phyloP scores from a whole-genome alignment of 2,113 vertebrate genomes.

The Mugil cephalus region DNA sequence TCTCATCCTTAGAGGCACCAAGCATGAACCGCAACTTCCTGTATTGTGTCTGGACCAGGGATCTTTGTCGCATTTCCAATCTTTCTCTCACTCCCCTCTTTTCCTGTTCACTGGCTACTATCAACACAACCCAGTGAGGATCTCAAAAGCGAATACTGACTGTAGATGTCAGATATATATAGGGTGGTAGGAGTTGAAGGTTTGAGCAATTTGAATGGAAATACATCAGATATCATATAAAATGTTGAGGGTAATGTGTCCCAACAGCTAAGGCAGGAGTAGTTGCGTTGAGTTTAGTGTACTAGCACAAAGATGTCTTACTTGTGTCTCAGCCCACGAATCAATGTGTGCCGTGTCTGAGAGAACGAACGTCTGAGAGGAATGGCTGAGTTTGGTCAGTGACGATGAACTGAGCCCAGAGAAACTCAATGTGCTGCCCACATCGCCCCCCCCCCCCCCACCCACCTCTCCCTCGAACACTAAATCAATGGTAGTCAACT shows the following conservation, averaged over 20 bases:
- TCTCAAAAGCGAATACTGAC: too few species aligned
- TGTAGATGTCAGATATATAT: too few species aligned
- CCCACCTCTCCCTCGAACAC: conserved; percentile 23
- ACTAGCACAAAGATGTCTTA: too few species aligned
- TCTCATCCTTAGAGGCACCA: neutral
- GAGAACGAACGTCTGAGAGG: neutral
- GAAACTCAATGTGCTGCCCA: conserved; percentile 35
- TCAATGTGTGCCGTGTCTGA: neutral
- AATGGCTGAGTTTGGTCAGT: conserved; percentile 8
- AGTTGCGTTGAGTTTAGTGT: too few species aligned
- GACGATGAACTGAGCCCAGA: conserved; percentile 27
- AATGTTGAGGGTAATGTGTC: too few species aligned
- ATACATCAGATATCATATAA: too few species aligned
- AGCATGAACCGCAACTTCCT: too few species aligned
- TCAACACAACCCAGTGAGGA: too few species aligned
- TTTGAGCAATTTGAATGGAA: too few species aligned
- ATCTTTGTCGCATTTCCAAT: neutral
- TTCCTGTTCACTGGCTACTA: neutral
- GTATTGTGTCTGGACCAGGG: neutral
- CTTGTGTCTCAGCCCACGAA: too few species aligned
- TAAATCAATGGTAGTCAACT: conserved; percentile 66
- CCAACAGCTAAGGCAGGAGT: too few species aligned
- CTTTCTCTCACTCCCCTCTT: neutral
- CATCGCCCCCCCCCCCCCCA: conserved; percentile 19
- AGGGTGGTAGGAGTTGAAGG: too few species aligned